Evolutionary conservation across 2,797 vertebrate genomes (phyloP).

Genomic region (Sebastes minor): DNA sequence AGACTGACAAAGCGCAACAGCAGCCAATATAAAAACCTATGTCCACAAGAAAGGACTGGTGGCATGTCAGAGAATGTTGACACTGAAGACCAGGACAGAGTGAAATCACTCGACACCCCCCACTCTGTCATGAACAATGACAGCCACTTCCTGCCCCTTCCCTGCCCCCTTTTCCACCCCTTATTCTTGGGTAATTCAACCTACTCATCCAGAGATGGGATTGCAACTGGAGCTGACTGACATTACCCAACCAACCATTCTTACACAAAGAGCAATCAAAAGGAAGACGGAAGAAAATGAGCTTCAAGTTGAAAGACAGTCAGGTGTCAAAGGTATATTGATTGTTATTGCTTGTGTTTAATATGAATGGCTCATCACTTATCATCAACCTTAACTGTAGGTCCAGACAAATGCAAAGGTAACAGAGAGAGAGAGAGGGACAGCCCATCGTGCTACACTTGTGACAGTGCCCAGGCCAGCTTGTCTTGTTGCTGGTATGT

Average conservation of each 20-base stretch:
- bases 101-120: slow-evolving; percentile 37
- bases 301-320: not conserved
- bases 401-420: not conserved
- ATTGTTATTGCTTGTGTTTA: not conserved
- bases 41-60: slow-evolving; percentile 2
- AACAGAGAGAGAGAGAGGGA: not conserved
- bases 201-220: slow-evolving; percentile 4
- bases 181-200: slow-evolving; percentile 45
- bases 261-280: not conserved
- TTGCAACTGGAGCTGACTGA: slow-evolving; percentile 1
- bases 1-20: not conserved
- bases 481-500: slow-evolving; percentile 62
- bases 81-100: slow-evolving; percentile 19
- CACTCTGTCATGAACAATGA: slow-evolving; percentile 56
- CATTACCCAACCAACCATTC: not conserved
- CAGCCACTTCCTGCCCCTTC: slow-evolving; percentile 47
- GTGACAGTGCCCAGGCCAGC: slow-evolving; percentile 42
- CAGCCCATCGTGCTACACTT: not conserved
- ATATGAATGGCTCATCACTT: not conserved
- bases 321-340: not conserved
- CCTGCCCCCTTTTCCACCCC: slow-evolving; percentile 9
- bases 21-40: not conserved
- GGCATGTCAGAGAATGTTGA: slow-evolving; percentile 43
- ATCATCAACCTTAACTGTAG: not conserved
- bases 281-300: not conserved